Base-by-base conservation (phyloP, 1,140 invertebrate genomes). In the Sitophilus oryzae region DNA sequence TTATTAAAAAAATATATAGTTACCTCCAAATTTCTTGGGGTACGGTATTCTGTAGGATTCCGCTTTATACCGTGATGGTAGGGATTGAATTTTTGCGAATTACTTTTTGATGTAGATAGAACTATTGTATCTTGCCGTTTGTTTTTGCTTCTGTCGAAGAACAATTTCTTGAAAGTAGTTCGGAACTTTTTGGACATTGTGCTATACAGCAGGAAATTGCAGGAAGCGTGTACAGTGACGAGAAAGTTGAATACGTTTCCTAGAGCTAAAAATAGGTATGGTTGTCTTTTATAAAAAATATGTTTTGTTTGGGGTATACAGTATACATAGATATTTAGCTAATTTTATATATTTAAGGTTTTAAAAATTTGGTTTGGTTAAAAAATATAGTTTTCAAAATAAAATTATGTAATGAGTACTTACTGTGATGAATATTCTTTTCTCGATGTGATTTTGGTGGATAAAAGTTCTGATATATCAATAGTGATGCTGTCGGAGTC, bases 191-290 rank as follows among this genome's bases (percentile, higher is more conserved):
- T 82, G 58, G 84, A 86, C 61, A 90, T 78, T 19, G 82, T 81
- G 53, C 85, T 88, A 69, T 90, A 90, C 25, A 90, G 72, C 42
- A 90, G 74, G 71, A 90, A 89, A 72, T 89, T 89, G 1, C 76
- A 77, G 10, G 82, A 77, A 1, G 87, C 82, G 72, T 89, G 89
- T 25, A 88, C 71, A 22, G 81, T 78, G 5, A 83, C 75, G 15
- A 90, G 71, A 16, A 88, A 74, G 69, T 89, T 89, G 68, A 80
- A 85, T 19, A 89, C 78, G 71, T 88, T 89, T 6, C 83, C 82
- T 1, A 84, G 68, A 37, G 78, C 81, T 51, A 47, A 25, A 65
- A 60, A 52, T 14, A n/a, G n/a, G n/a, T n/a, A n/a, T n/a, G n/a
- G n/a, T n/a, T n/a, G n/a, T n/a, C n/a, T n/a, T n/a, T n/a, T n/a